Conservation (phyloP, 2,888 invertebrate species). For the Callimorpha dominula region DNA sequence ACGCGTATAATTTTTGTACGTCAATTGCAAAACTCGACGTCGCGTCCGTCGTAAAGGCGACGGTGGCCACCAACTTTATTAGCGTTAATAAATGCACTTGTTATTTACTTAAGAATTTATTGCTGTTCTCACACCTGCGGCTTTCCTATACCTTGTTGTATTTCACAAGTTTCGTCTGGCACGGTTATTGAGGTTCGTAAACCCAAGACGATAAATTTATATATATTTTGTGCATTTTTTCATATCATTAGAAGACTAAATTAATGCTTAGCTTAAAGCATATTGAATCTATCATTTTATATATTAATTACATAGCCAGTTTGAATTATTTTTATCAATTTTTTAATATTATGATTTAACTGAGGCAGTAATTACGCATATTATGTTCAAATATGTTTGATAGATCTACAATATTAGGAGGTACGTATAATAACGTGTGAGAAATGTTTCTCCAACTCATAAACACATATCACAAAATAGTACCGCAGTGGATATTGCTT, state of each 20-base stretch:
- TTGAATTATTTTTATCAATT: background rate
- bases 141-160: conserved; percentile 72
- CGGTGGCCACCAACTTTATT: conserved; percentile 64
- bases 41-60: conserved; percentile 45
- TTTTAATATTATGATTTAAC: no score
- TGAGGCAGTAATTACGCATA: no score
- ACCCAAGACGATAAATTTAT: background rate
- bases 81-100: conserved; percentile 79
- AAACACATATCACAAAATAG: no score
- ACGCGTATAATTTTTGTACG: conserved; percentile 51
- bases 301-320: background rate
- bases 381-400: no score
- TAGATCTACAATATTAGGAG: no score
- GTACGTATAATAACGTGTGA: no score
- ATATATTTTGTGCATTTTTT: background rate
- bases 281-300: background rate
- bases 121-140: conserved; percentile 70
- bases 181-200: conserved; percentile 28
- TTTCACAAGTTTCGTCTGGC: conserved; percentile 52
- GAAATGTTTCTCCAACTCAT: no score
- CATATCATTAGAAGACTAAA: background rate
- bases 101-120: conserved; percentile 80
- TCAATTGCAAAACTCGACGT: conserved; percentile 52
- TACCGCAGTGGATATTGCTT: no score
- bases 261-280: background rate